phyloP scores from a whole-genome alignment of 2,797 vertebrate genomes.

The Parauchenoglanis ngamensis region DNA sequence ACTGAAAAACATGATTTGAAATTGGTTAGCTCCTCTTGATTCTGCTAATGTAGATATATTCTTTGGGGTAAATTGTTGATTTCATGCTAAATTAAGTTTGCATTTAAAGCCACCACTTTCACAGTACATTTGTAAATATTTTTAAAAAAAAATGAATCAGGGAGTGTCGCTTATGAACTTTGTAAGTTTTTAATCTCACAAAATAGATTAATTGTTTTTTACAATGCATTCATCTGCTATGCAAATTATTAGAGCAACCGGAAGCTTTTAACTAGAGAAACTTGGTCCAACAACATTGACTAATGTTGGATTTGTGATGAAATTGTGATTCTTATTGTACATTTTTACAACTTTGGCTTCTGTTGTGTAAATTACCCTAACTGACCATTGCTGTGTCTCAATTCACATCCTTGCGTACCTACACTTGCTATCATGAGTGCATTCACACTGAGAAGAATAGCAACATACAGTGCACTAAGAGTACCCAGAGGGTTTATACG shows the following conservation, averaged over 20 bases:
- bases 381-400: no score
- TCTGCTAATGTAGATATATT: no score
- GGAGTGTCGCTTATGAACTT: neutral
- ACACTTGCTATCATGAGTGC: no score
- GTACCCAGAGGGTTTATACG: no score
- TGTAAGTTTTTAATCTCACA: neutral
- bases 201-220: neutral
- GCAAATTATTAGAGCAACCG: neutral
- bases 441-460: no score
- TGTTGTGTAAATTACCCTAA: neutral
- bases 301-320: neutral
- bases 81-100: neutral
- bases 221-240: neutral
- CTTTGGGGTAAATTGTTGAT: neutral
- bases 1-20: no score
- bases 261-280: neutral
- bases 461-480: no score
- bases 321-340: neutral
- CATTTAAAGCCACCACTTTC: neutral
- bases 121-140: neutral
- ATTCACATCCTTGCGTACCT: no score
- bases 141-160: neutral
- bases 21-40: no score
- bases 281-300: neutral
- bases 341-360: neutral